A percentile compares a stretch with the other conserved stretches of the same genome.
Evolutionary conservation across 2,797 vertebrate species (phyloP).

Genomic region (Cryptoprocta ferox): DNA sequence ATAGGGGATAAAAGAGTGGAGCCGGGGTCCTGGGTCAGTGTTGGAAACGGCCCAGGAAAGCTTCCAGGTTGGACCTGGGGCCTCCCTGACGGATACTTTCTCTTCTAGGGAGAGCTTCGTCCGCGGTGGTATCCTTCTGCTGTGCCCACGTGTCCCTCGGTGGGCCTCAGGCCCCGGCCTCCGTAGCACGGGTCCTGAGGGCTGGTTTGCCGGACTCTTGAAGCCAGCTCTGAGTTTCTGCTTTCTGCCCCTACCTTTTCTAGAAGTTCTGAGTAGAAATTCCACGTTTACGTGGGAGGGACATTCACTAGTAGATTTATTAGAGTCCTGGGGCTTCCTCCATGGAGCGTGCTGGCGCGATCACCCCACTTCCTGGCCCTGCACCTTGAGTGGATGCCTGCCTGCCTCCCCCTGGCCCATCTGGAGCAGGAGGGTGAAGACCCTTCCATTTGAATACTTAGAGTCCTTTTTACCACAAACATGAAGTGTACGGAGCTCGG

Average conservation of each 20-base stretch:
- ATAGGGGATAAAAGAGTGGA: too few species aligned
- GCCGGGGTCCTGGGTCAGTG: background rate
- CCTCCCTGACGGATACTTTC: background rate
- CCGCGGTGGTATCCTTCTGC: constrained; percentile 57
- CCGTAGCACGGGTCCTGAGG: background rate
- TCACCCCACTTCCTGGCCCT: background rate
- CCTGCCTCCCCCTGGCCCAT: background rate
- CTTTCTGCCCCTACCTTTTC: background rate
- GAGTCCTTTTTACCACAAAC: background rate
- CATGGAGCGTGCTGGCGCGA: background rate
- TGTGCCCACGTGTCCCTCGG: background rate
- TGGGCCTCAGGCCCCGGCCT: background rate
- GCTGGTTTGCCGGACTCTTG: accelerated
- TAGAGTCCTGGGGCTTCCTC: too few species aligned
- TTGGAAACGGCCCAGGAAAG: background rate
- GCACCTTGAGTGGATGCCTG: background rate
- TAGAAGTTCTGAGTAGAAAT: background rate
- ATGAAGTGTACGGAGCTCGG: accelerated
- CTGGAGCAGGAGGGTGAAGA: background rate
- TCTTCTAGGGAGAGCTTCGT: constrained; percentile 64
- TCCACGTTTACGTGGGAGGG: too few species aligned
- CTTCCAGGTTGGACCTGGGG: background rate
- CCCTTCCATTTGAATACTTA: background rate
- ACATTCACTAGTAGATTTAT: background rate
- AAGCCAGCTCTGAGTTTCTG: background rate